Percentiles rank a stretch among this genome's conserved stretches.
phyloP scores from a whole-genome alignment of 2,113 vertebrate genomes.

The Alouatta palliata region DNA sequence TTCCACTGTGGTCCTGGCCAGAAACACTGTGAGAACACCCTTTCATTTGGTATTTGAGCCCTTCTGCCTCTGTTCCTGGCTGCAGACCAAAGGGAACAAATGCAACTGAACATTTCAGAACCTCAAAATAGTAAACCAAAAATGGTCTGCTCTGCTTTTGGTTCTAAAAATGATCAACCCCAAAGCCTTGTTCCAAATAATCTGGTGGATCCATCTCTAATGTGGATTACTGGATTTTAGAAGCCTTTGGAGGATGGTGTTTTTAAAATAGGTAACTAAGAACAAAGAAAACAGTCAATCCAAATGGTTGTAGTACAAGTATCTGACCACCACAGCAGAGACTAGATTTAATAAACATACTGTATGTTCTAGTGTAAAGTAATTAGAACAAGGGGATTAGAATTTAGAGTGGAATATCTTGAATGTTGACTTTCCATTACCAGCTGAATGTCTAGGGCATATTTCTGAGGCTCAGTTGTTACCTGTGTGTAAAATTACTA shows the following conservation, averaged over 20 bases:
- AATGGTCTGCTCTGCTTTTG: constrained; percentile 46
- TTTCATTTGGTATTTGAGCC: constrained; percentile 77
- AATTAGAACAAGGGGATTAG: background rate
- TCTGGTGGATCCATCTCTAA: background rate
- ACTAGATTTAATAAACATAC: background rate
- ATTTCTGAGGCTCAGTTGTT: background rate
- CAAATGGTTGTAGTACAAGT: background rate
- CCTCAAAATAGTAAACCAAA: constrained; percentile 71
- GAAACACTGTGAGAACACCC: constrained; percentile 71
- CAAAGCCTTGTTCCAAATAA: background rate
- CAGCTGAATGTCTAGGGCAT: background rate
- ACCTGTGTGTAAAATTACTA: background rate
- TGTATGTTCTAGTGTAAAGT: background rate
- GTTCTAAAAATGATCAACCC: constrained; percentile 68
- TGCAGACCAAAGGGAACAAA: constrained; percentile 65
- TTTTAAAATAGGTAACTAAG: background rate
- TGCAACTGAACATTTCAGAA: constrained; percentile 64
- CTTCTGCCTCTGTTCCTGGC: constrained; percentile 74
- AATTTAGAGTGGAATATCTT: background rate
- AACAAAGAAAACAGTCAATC: background rate
- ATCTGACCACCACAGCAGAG: background rate
- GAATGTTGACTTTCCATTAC: background rate
- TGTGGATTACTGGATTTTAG: background rate
- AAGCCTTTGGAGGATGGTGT: background rate
- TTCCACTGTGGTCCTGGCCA: constrained; percentile 65